Conservation (phyloP, 2,113 vertebrate species). For the Tychaedon coryphoeus region DNA sequence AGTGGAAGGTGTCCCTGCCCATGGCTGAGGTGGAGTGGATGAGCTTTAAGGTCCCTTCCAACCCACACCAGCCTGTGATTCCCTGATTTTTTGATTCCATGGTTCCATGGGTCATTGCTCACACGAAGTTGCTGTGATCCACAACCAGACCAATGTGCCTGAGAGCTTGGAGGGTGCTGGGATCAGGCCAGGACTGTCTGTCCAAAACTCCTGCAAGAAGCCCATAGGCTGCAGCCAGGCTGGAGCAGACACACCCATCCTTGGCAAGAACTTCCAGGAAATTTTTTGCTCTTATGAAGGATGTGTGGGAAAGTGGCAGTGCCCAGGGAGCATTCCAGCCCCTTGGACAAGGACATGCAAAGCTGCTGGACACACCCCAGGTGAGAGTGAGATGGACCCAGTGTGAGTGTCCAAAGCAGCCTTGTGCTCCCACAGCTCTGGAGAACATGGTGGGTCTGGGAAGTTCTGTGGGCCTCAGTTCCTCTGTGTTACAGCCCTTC, state of each 20-base stretch:
- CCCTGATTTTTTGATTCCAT: neutral
- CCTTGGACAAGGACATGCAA: neutral
- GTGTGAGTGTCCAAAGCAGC: neutral
- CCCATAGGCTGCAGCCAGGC: neutral
- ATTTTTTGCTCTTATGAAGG: neutral
- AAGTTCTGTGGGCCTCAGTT: neutral
- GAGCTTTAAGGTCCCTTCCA: neutral
- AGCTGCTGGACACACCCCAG: neutral
- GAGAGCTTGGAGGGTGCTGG: neutral
- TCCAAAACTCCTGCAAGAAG: neutral
- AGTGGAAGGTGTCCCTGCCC: neutral
- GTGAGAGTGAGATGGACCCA: neutral
- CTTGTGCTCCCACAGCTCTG: neutral
- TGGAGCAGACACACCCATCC: neutral
- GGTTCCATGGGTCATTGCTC: neutral
- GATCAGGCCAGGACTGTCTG: neutral
- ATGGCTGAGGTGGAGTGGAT: neutral
- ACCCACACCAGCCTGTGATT: neutral
- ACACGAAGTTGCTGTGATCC: neutral
- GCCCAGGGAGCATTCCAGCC: neutral
- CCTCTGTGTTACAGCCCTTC: neutral
- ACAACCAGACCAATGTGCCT: rapidly evolving
- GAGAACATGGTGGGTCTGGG: neutral
- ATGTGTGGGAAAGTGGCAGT: neutral
- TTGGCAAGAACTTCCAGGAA: neutral